Percentiles rank a stretch among this genome's conserved stretches.
Evolutionary conservation across 2,888 invertebrate species (phyloP).

Genomic region (Magallana nippona): DNA sequence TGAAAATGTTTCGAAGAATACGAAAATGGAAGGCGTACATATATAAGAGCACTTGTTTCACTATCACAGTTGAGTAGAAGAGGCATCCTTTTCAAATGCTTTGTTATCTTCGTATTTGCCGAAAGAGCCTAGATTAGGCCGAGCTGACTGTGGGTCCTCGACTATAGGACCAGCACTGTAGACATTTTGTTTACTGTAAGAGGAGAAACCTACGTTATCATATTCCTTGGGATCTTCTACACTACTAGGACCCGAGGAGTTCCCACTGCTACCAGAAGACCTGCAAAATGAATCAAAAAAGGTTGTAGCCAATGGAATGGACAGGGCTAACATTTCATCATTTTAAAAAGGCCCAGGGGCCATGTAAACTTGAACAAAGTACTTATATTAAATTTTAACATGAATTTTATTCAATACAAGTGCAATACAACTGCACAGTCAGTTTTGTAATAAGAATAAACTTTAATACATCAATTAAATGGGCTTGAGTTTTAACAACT

Average conservation of each 20-base stretch:
- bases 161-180: constrained; percentile 20
- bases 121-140: not conserved
- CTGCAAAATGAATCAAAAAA: not conserved
- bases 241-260: constrained; percentile 1
- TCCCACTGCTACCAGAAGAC: not conserved
- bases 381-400: no score
- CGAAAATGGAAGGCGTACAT: not conserved
- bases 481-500: no score
- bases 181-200: not conserved
- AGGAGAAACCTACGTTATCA: constrained; percentile 6
- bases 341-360: no score
- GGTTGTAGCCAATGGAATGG: no score
- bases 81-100: constrained; percentile 6
- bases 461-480: no score
- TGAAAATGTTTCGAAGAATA: not conserved
- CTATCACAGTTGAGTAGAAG: constrained; percentile 19
- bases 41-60: not conserved
- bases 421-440: no score
- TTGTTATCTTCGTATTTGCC: not conserved
- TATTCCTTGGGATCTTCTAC: constrained; percentile 12
- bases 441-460: no score
- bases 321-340: no score
- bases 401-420: no score
- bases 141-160: not conserved
- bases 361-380: no score